Conservation (phyloP, 1,140 invertebrate species). For the Aphis craccivora region DNA sequence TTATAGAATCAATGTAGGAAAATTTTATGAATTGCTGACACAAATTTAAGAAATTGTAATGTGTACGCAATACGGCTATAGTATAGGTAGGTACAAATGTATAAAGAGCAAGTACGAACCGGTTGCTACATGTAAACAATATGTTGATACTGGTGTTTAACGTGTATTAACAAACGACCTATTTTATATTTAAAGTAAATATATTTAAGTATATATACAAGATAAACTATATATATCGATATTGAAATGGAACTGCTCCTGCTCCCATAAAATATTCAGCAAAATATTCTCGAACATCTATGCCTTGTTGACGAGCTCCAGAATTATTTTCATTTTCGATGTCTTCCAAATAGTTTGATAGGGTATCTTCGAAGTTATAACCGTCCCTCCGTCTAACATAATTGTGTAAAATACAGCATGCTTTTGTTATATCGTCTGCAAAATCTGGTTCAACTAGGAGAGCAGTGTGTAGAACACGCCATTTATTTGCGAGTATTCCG, state of each 20-base stretch:
- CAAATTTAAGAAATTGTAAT: no score
- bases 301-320: neutral
- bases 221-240: neutral
- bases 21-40: no score
- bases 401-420: neutral
- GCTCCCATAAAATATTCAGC: neutral
- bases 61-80: no score
- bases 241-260: neutral
- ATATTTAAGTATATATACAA: no score
- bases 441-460: neutral
- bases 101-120: no score
- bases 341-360: neutral
- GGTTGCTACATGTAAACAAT: no score
- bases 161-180: neutral
- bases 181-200: no score
- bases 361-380: neutral
- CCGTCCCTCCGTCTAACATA: neutral
- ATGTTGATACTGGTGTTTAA: no score
- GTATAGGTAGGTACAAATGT: no score
- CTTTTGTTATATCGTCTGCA: neutral
- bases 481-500: neutral
- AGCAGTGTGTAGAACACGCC: neutral
- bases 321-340: neutral
- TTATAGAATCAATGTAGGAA: no score
- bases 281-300: neutral